Percentiles rank a stretch among this genome's conserved stretches.
Evolutionary conservation across 2,888 invertebrate species (phyloP).

Genomic region (Lamellibrachia satsuma): DNA sequence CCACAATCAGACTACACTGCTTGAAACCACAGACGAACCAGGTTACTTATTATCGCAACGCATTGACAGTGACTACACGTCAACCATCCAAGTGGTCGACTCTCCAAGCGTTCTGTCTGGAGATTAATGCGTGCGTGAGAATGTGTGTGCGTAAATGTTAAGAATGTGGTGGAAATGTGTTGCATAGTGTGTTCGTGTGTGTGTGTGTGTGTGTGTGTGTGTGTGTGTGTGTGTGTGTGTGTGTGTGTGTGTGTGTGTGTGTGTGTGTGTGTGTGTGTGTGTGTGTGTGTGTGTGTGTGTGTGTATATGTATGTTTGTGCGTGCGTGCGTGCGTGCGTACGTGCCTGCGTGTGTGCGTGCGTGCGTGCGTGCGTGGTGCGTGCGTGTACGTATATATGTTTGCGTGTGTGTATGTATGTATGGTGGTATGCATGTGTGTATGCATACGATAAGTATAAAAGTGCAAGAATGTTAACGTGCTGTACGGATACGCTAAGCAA

Average conservation of each 20-base stretch:
- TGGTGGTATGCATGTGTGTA: background rate
- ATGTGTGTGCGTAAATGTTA: background rate
- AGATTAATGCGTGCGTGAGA: background rate
- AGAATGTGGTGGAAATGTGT: background rate
- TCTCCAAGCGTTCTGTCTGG: background rate
- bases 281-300: background rate
- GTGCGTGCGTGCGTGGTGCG: background rate
- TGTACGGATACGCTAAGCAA: background rate
- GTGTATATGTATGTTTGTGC: background rate
- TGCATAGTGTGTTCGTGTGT: background rate
- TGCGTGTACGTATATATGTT: background rate
- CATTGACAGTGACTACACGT: background rate
- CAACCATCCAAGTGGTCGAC: background rate
- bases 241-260: background rate
- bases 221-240: conserved; percentile 18
- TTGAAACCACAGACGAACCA: background rate
- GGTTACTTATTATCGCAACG: background rate
- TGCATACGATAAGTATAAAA: background rate
- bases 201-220: background rate
- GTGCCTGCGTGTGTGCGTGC: background rate
- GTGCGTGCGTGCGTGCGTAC: background rate
- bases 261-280: background rate
- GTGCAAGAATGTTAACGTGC: background rate
- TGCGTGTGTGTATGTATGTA: background rate
- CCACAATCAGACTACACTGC: background rate